Evolutionary conservation across 2,888 invertebrate genomes (phyloP).

Genomic region (Netelia fuscicornis): DNA sequence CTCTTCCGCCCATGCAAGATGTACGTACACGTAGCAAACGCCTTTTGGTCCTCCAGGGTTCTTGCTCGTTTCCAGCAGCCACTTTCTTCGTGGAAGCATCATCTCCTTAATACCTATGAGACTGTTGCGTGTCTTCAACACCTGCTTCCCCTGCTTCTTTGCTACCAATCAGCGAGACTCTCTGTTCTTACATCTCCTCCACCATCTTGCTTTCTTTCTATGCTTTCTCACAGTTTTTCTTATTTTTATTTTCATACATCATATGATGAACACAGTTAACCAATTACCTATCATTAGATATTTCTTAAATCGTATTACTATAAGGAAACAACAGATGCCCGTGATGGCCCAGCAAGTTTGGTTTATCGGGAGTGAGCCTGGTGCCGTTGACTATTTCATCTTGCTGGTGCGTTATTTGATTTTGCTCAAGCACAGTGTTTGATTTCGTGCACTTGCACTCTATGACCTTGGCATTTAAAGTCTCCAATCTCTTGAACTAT

Average conservation of each 20-base stretch:
- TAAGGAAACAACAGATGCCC: too few relatives aligned
- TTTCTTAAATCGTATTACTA: too few relatives aligned
- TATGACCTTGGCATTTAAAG: not conserved
- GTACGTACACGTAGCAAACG: slow-evolving; percentile 25
- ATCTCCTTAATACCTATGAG: slow-evolving; percentile 63
- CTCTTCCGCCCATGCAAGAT: not conserved
- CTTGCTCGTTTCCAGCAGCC: not conserved
- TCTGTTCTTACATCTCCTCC: not conserved
- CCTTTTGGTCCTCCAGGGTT: slow-evolving; percentile 46
- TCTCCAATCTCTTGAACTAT: not conserved
- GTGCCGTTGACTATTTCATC: too few relatives aligned
- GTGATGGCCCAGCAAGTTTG: too few relatives aligned
- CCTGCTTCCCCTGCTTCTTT: slow-evolving; percentile 39
- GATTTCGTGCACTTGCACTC: too few relatives aligned
- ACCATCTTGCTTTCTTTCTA: not conserved
- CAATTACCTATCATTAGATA: too few relatives aligned
- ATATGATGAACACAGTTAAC: too few relatives aligned
- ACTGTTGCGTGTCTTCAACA: slow-evolving; percentile 39
- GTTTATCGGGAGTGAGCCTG: too few relatives aligned
- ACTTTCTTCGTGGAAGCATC: slow-evolving; percentile 34
- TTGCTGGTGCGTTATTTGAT: too few relatives aligned
- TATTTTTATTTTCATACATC: not conserved
- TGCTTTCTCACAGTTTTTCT: not conserved
- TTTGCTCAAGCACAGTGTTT: too few relatives aligned
- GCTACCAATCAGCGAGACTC: slow-evolving; percentile 45